Base-by-base conservation (phyloP, 1,140 invertebrate genomes). In the Bombus breviceps region DNA sequence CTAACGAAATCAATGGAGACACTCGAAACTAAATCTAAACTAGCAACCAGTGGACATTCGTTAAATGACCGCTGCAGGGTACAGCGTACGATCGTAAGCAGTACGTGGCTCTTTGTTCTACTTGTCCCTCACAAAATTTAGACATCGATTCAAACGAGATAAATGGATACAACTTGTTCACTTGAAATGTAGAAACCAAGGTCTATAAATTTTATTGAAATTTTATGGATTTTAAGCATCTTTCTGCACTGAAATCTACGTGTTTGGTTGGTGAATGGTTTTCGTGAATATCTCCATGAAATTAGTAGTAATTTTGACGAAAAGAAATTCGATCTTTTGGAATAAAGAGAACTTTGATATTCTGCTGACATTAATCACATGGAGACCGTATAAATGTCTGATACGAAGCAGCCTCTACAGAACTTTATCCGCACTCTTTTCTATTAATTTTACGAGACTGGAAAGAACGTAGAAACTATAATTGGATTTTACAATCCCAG, bases 191-290 rank as follows among this genome's bases (percentile, higher is more conserved):
- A 47, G 34, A 13, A 59, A 28, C n/a, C 2, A 12, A 18, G n/a
- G 25, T 28, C 37, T 47, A 53, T 84, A 84, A n/a, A 84, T 71
- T 69, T 69, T 18, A 59, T n/a, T 9, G 15, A 28, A 13, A 62
- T n/a, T 62, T 62, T n/a, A 62, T n/a, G 47, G 4, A 66, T 64
- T 78, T 84, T 71, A 78, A 64, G 59, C 59, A 43, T 28, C 75
- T 66, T 66, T n/a, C 77, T 71, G n/a, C 28, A 64, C 13, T 79
- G 57, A 84, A 72, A 79, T 53, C 25, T 79, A 62, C 59, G 4
- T n/a, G 9, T 4, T 53, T 53, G 47, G 0, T 53, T 18, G 1
- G 47, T 18, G 5, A 53, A 53, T 18, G 47, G 0, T 53, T 53
- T 53, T 22, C 0, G 0, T 0, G 47, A 0, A 53, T 18, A 53